phyloP scores from a whole-genome alignment of 2,888 invertebrate genomes.

The Nemotelus pantherinus region DNA sequence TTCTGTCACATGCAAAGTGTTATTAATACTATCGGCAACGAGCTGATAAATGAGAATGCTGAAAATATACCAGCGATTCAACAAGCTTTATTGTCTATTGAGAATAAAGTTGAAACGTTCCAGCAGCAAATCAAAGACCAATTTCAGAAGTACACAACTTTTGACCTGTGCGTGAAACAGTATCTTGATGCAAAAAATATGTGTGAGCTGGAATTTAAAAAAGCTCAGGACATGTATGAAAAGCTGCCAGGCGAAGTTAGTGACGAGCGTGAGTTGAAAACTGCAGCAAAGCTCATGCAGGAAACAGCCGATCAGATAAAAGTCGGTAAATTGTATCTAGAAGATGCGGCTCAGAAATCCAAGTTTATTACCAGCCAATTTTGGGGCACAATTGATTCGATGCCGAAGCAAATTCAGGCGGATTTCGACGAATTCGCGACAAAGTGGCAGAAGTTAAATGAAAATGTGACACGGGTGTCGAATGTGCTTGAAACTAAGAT shows the following conservation, averaged over 20 bases:
- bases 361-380: slow-evolving; percentile 64
- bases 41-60: slow-evolving; percentile 84
- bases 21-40: slow-evolving; percentile 80
- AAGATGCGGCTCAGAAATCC: slow-evolving; percentile 81
- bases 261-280: slow-evolving; percentile 74
- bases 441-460: slow-evolving; percentile 77
- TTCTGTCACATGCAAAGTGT: slow-evolving; percentile 73
- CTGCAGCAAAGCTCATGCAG: no score
- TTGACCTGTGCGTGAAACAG: slow-evolving; percentile 78
- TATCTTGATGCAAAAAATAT: slow-evolving; percentile 78
- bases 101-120: slow-evolving; percentile 83
- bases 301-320: slow-evolving; percentile 71
- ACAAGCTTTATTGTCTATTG: slow-evolving; percentile 79
- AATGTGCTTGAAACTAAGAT: slow-evolving; percentile 88
- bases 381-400: slow-evolving; percentile 66
- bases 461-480: slow-evolving; percentile 76
- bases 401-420: slow-evolving; percentile 64
- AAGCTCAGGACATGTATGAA: slow-evolving; percentile 74
- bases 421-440: slow-evolving; percentile 71
- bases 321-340: slow-evolving; percentile 78
- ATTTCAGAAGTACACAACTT: slow-evolving; percentile 76
- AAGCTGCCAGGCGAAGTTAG: slow-evolving; percentile 74
- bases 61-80: slow-evolving; percentile 83
- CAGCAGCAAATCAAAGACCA: slow-evolving; percentile 79
- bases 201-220: slow-evolving; percentile 75